phyloP scores from a whole-genome alignment of 1,140 invertebrate species.

The Macrobrachium rosenbergii region DNA sequence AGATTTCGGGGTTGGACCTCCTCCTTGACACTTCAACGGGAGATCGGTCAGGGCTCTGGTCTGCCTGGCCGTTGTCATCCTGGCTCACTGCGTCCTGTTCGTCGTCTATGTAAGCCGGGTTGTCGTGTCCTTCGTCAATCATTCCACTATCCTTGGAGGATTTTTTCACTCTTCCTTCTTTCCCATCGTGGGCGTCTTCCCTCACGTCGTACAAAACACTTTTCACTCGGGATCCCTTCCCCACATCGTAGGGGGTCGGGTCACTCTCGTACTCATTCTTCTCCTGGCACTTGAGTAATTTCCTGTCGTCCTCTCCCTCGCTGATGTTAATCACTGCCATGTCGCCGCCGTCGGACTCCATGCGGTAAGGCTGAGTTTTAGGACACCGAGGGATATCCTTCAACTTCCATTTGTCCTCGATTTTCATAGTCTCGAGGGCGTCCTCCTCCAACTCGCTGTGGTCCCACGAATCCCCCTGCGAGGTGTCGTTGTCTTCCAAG shows the following conservation, averaged over 20 bases:
- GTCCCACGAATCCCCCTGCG: not conserved
- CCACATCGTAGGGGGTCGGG: not conserved
- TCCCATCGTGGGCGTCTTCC: constrained; percentile 24
- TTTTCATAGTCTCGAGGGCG: not conserved
- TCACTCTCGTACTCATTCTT: not conserved
- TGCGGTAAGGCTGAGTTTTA: too few species aligned
- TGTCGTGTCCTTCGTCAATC: constrained; percentile 26
- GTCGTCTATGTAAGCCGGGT: constrained; percentile 30
- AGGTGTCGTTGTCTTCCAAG: not conserved
- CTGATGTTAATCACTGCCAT: not conserved
- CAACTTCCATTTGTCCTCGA: not conserved
- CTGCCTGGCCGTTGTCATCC: not conserved
- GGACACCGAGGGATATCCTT: not conserved
- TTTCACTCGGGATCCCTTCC: not conserved
- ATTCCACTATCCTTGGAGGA: not conserved
- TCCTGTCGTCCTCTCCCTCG: not conserved
- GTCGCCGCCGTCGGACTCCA: not conserved
- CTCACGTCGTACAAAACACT: constrained; percentile 47
- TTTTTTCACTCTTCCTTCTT: not conserved
- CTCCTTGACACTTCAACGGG: not conserved
- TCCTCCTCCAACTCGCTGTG: not conserved
- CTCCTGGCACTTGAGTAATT: too few species aligned
- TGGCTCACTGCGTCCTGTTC: constrained; percentile 18
- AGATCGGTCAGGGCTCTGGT: not conserved
- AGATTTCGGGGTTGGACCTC: constrained; percentile 37